A percentile compares a stretch with the other conserved stretches of the same genome.
These are phyloP conservation scores for Cyprinodon variegatus DNA, from an alignment of 2,113 vertebrate species.

Conservation along the genomic window DNA sequence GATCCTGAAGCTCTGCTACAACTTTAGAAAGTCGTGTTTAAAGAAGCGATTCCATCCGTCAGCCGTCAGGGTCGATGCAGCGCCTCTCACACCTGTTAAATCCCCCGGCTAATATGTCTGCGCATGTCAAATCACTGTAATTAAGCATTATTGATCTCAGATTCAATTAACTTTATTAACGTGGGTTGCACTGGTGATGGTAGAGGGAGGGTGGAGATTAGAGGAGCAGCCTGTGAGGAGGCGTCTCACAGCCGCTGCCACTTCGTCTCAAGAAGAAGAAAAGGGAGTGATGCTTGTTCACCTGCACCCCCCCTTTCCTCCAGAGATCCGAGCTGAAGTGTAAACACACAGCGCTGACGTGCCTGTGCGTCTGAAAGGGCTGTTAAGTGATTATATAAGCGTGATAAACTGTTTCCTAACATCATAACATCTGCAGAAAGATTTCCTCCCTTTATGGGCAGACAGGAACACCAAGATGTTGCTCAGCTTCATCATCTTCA, in stretches of 20 bases:
- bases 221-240: constrained; percentile 18
- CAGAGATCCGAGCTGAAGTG: constrained; percentile 40
- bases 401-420: constrained; percentile 63
- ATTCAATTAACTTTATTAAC: constrained; percentile 99
- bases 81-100: constrained; percentile 79
- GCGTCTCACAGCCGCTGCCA: background rate
- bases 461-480: constrained; percentile 15
- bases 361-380: constrained; percentile 57
- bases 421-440: constrained; percentile 63
- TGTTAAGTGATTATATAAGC: constrained; percentile 68
- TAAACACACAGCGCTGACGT: constrained; percentile 58
- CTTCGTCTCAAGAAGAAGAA: constrained; percentile 7
- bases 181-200: constrained; percentile 82
- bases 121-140: constrained; percentile 98
- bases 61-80: constrained; percentile 88
- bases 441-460: constrained; percentile 38
- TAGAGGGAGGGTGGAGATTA: constrained; percentile 54
- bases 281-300: constrained; percentile 8
- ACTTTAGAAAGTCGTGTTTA: constrained; percentile 11
- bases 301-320: background rate
- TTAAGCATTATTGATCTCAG: constrained; percentile 99
- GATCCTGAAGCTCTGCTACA: constrained; percentile 22
- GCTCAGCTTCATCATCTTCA: constrained; percentile 1
- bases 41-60: constrained; percentile 77
- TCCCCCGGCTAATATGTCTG: constrained; percentile 91